phyloP scores from a whole-genome alignment of 2,113 vertebrate genomes.

The Proteles cristata region DNA sequence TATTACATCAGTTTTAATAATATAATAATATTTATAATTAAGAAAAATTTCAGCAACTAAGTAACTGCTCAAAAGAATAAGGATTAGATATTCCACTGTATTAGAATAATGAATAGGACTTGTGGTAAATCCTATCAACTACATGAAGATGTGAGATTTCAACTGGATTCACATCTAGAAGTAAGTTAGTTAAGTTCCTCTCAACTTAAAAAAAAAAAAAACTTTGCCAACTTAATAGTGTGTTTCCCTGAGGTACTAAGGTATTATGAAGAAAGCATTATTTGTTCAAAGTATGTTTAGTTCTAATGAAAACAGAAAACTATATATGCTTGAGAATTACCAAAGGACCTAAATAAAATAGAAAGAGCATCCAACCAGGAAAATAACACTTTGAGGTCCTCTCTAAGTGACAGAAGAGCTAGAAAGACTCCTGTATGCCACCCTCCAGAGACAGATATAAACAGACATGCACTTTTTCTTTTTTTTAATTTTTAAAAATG shows the following conservation, averaged over 20 bases:
- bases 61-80: background rate
- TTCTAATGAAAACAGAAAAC: slow-evolving; percentile 59
- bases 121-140: background rate
- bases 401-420: background rate
- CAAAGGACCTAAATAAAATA: slow-evolving; percentile 21
- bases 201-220: slow-evolving; percentile 42
- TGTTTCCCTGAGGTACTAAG: background rate
- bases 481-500: no score
- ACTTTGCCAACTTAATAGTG: background rate
- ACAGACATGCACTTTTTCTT: background rate
- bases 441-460: background rate
- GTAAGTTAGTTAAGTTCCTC: background rate
- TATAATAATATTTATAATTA: background rate
- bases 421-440: background rate
- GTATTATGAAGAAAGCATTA: background rate
- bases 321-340: background rate
- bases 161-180: slow-evolving; percentile 11
- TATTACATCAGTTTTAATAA: background rate
- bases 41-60: slow-evolving; percentile 14
- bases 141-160: background rate
- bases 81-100: background rate
- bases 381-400: background rate
- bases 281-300: slow-evolving; percentile 9
- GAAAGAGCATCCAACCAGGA: background rate
- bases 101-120: background rate